Evolutionary conservation across 1,140 invertebrate species (phyloP).

Genomic region (Tribolium castaneum): DNA sequence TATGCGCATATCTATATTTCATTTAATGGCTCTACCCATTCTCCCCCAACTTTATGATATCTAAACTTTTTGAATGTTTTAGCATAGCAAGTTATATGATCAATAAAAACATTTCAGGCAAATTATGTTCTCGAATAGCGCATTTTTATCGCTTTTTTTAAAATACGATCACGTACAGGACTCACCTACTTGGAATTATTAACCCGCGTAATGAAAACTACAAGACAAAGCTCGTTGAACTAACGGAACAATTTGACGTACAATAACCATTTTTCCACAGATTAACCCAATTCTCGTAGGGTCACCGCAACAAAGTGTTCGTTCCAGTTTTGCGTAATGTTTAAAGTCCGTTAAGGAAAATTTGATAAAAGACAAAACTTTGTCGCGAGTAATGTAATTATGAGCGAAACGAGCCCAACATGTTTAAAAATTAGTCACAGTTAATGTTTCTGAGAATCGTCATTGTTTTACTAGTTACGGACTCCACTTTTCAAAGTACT

Average conservation of each 20-base stretch:
- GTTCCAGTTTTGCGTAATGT: conserved; percentile 10
- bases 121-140: conserved; percentile 25
- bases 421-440: conserved; percentile 27
- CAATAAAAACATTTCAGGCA: conserved; percentile 37
- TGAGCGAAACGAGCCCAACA: conserved; percentile 3
- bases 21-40: conserved; percentile 38
- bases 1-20: conserved; percentile 36
- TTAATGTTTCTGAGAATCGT: conserved; percentile 7
- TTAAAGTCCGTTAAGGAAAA: conserved; percentile 9
- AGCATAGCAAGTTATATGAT: conserved; percentile 38
- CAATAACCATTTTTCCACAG: conserved; percentile 30
- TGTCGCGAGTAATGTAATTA: background rate
- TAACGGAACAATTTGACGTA: conserved; percentile 11
- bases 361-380: conserved; percentile 21
- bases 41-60: conserved; percentile 38
- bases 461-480: conserved; percentile 3
- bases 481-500: conserved; percentile 4
- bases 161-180: background rate
- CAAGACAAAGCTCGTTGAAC: conserved; percentile 21
- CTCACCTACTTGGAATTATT: background rate
- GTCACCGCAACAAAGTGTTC: background rate
- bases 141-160: conserved; percentile 8
- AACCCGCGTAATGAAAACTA: background rate
- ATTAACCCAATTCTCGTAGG: conserved; percentile 40
- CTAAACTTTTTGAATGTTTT: conserved; percentile 42